Conservation (phyloP, 2,113 vertebrate genomes). For the Dolichallabes microphthalmus region DNA sequence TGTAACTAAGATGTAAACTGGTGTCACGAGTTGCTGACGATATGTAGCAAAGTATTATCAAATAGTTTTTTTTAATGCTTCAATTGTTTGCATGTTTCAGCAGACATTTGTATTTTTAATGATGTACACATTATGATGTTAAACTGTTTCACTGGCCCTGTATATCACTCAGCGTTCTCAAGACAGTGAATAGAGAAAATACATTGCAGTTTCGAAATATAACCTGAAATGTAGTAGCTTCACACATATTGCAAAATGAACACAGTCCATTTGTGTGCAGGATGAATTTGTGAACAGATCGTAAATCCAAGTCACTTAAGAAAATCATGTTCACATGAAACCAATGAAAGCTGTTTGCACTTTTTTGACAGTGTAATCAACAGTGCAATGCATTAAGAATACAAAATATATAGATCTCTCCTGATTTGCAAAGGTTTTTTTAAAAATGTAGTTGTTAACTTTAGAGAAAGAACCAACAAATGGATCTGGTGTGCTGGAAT, state of each 20-base stretch:
- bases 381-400: constrained; percentile 13
- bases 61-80: not conserved
- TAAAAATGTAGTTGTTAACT: not conserved
- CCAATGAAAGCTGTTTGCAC: constrained; percentile 5
- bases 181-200: not conserved
- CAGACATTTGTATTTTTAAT: constrained; percentile 20
- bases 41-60: constrained; percentile 25
- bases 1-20: not conserved
- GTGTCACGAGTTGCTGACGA: constrained; percentile 5
- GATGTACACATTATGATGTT: not conserved
- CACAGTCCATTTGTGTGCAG: not conserved
- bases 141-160: not conserved
- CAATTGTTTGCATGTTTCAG: constrained; percentile 27
- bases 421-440: not conserved
- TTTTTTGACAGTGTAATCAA: not conserved
- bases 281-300: constrained; percentile 6
- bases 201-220: constrained; percentile 1
- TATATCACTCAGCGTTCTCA: not conserved
- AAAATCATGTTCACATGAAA: constrained; percentile 18
- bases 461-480: constrained; percentile 7
- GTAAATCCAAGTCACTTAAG: not conserved
- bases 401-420: not conserved
- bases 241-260: not conserved
- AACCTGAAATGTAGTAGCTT: not conserved
- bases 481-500: not conserved